Evolutionary conservation across 2,113 vertebrate species (phyloP), one percentile per base, ranked within the genome.

Genomic region (Rhodinocichla rosea): DNA sequence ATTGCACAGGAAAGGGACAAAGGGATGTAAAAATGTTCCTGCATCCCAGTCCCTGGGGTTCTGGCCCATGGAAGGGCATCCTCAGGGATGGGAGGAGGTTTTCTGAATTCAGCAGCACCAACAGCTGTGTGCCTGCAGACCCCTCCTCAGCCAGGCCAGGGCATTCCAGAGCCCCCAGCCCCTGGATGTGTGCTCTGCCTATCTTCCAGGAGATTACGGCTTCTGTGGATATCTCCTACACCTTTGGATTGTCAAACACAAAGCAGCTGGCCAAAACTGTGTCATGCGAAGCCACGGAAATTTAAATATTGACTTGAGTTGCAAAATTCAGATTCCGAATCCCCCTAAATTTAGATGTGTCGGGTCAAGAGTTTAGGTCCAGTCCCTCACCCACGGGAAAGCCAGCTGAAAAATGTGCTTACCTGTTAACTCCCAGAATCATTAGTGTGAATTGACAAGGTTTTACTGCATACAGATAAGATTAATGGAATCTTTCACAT

Each of bases 181-280:
- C 86, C 59, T 3, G 3, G 24, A 21, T 81, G 83, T 95, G 85
- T 94, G 90, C 44, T 94, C 73, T 91, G 62, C 37, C 70, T 96
- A 94, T 97, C 95, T 96, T 42, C 83, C 13, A 30, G 52, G 37
- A 94, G 95, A 93, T 97, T 89, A 93, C 39, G 82, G 52, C 15
- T 0, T 37, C 77, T 65, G 76, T 11, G 90, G 80, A 2, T 95
- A 96, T 90, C 92, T 96, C 64, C 71, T 89, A 96, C 80, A 96
- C 96, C 96, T 97, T 97, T 97, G 96, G 96, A 97, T 94, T 90
- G 94, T 93, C 95, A 97, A 97, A 97, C 83, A 97, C 32, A 68
- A 90, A 83, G 19, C 71, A 42, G 64, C 4, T 83, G 79, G 68
- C 56, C 40, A 85, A 86, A 95, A 90, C 37, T 28, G 59, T 26